Evolutionary conservation across 2,797 vertebrate genomes (phyloP).

Genomic region (Myotis myotis): DNA sequence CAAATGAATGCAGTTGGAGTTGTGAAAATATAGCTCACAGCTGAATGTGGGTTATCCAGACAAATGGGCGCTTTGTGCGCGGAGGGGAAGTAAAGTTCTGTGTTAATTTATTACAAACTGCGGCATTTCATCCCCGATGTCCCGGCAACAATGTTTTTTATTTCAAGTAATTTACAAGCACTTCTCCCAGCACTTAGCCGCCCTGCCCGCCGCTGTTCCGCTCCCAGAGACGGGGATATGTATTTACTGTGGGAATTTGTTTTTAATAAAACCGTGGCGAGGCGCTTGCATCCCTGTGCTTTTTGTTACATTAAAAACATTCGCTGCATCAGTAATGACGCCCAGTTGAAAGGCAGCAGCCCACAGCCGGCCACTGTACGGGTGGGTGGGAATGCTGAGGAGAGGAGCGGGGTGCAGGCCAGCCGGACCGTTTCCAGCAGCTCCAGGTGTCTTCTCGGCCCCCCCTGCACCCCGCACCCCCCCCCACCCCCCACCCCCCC

Average conservation of each 20-base stretch:
- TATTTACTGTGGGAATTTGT: constrained; percentile 92
- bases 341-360: constrained; percentile 83
- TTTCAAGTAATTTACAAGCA: constrained; percentile 91
- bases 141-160: constrained; percentile 95
- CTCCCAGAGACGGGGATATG: constrained; percentile 86
- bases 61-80: constrained; percentile 91
- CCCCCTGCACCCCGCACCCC: rapidly evolving
- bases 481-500: rapidly evolving
- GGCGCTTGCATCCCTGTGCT: constrained; percentile 88
- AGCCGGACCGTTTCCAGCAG: constrained; percentile 71
- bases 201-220: constrained; percentile 84
- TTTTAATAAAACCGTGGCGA: constrained; percentile 90
- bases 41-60: constrained; percentile 91
- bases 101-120: constrained; percentile 98
- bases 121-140: constrained; percentile 95
- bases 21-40: constrained; percentile 96
- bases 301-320: constrained; percentile 88
- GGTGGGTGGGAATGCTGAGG: constrained; percentile 68
- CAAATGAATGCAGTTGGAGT: constrained; percentile 97
- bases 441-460: neutral
- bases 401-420: constrained; percentile 70
- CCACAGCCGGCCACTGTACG: constrained; percentile 80
- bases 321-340: constrained; percentile 88
- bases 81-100: constrained; percentile 90
- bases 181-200: constrained; percentile 89